phyloP scores from a whole-genome alignment of 2,113 vertebrate genomes.

The Tachycineta bicolor region DNA sequence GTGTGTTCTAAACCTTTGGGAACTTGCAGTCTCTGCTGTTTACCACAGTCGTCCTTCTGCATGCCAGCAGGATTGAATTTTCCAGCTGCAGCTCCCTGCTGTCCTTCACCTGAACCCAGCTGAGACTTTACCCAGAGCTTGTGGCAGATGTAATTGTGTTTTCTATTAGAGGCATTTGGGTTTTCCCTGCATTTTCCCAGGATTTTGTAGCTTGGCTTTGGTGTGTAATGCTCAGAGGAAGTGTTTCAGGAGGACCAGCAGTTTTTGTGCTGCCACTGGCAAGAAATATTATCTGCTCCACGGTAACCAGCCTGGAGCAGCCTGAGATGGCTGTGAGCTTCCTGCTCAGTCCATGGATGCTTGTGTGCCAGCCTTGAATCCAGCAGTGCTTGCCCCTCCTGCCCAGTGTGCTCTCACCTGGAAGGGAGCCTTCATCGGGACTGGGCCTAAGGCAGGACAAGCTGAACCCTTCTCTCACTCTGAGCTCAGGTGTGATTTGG shows the following conservation, averaged over 20 bases:
- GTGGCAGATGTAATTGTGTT: rapidly evolving
- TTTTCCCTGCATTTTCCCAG: neutral
- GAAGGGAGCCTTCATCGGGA: neutral
- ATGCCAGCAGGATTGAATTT: neutral
- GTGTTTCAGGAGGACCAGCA: neutral
- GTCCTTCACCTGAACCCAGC: neutral
- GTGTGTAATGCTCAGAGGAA: neutral
- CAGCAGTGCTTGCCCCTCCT: neutral
- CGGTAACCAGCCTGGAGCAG: neutral
- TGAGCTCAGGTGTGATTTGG: neutral
- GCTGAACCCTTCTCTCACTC: neutral
- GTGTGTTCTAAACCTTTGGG: neutral
- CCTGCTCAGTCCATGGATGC: neutral
- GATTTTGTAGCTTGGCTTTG: neutral
- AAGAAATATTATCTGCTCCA: neutral
- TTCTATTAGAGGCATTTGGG: neutral
- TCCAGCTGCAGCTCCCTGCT: neutral
- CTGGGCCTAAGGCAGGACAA: rapidly evolving
- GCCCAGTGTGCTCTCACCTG: rapidly evolving
- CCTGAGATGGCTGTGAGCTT: neutral
- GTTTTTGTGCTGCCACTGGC: neutral
- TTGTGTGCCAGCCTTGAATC: neutral
- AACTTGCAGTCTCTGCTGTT: neutral
- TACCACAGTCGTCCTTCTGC: rapidly evolving
- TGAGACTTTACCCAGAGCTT: neutral